These are phyloP conservation scores for Aphidius ervi DNA, from an alignment of 1,140 invertebrate genomes.

Conservation along the genomic window DNA sequence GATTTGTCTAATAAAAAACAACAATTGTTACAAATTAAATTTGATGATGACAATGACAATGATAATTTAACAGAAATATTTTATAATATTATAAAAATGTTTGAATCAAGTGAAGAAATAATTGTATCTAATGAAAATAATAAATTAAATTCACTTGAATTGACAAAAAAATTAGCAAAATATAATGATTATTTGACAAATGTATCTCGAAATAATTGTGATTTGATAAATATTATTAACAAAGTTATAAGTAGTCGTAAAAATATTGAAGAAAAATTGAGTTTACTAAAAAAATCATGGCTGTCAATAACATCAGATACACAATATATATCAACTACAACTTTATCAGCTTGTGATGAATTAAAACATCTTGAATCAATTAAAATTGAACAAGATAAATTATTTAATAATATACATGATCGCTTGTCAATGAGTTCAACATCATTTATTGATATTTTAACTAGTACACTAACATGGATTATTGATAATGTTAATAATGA, in stretches of 20 bases:
- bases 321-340: slow-evolving; percentile 18
- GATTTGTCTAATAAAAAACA: no score
- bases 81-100: not conserved
- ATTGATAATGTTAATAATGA: slow-evolving; percentile 1
- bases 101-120: slow-evolving; percentile 32
- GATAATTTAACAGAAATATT: no score
- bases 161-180: no score
- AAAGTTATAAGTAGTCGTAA: slow-evolving; percentile 27
- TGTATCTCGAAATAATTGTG: no score
- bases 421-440: slow-evolving; percentile 29
- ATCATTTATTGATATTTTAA: slow-evolving; percentile 28
- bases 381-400: slow-evolving; percentile 27
- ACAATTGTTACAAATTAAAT: no score
- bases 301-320: slow-evolving; percentile 23
- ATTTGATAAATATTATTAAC: slow-evolving; percentile 16
- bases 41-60: no score
- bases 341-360: slow-evolving; percentile 30
- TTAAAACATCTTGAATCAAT: slow-evolving; percentile 30
- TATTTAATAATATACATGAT: slow-evolving; percentile 24
- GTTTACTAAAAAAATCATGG: slow-evolving; percentile 28
- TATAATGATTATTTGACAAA: no score
- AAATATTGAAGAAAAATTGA: slow-evolving; percentile 31
- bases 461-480: slow-evolving; percentile 31
- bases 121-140: slow-evolving; percentile 18
- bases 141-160: no score